Conservation (phyloP, 2,888 invertebrate genomes). For the Ommatoiulus sabulosus region DNA sequence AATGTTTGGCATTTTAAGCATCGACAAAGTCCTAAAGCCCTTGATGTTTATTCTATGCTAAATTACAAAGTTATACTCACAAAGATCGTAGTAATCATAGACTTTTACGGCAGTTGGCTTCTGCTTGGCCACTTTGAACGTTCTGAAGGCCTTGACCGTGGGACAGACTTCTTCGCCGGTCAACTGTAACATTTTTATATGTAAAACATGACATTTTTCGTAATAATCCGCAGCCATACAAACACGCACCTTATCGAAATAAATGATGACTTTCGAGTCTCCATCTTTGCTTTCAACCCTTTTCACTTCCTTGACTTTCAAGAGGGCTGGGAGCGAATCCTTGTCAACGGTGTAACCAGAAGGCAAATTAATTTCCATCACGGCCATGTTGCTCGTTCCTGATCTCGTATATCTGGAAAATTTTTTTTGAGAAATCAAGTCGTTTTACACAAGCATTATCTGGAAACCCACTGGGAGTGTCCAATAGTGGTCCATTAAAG, state of each 20-base stretch:
- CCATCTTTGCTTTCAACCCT: constrained; percentile 78
- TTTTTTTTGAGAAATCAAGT: no score
- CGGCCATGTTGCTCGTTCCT: constrained; percentile 82
- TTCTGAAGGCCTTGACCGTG: constrained; percentile 84
- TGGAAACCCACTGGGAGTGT: no score
- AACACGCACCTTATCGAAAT: constrained; percentile 76
- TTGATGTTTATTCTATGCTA: no score
- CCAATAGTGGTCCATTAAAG: no score
- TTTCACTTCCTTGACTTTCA: constrained; percentile 69
- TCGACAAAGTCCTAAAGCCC: no score
- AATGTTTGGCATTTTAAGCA: no score
- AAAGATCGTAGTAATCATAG: constrained; percentile 91
- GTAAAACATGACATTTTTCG: background rate
- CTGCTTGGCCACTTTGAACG: constrained; percentile 86
- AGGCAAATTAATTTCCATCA: constrained; percentile 89
- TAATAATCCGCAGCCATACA: background rate
- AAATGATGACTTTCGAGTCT: constrained; percentile 76
- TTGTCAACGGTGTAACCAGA: constrained; percentile 89
- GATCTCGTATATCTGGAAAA: constrained; percentile 56
- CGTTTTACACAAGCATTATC: no score
- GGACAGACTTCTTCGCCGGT: constrained; percentile 78
- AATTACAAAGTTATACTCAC: constrained; percentile 72
- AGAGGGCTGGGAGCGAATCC: constrained; percentile 72
- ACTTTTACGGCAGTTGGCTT: constrained; percentile 87
- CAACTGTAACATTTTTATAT: constrained; percentile 54